Percentiles rank a stretch among this genome's conserved stretches.
Evolutionary conservation across 2,888 invertebrate genomes (phyloP).

Genomic region (Crossocerus cetratus): DNA sequence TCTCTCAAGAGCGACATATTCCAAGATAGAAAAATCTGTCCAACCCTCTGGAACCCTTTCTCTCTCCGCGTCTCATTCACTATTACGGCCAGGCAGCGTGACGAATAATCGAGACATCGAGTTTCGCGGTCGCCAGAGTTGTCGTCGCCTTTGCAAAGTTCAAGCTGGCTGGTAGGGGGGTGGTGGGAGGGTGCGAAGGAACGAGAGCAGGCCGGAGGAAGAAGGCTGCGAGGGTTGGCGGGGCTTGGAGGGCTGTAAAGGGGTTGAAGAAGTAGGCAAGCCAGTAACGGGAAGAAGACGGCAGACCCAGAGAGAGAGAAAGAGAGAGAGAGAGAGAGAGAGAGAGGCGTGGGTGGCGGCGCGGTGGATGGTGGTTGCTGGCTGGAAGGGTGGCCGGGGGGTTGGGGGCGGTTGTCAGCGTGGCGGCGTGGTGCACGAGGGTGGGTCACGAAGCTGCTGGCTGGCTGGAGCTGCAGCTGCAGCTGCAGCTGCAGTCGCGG

Average conservation of each 20-base stretch:
- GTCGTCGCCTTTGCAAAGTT: too few relatives aligned
- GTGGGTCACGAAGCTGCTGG: slow-evolving; percentile 50
- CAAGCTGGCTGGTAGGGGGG: too few relatives aligned
- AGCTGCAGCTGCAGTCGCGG: slow-evolving; percentile 30
- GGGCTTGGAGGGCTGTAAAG: neutral
- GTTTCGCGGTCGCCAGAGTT: too few relatives aligned
- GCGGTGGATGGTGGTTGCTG: too few relatives aligned
- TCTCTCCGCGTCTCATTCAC: too few relatives aligned
- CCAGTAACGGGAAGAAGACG: slow-evolving; percentile 13
- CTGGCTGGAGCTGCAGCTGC: slow-evolving; percentile 48
- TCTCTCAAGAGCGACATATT: too few relatives aligned
- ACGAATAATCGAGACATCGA: too few relatives aligned
- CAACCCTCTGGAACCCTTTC: too few relatives aligned
- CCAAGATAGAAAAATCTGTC: too few relatives aligned
- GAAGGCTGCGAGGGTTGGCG: slow-evolving; percentile 18
- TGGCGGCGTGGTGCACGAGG: slow-evolving; percentile 25
- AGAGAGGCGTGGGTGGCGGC: slow-evolving; percentile 8
- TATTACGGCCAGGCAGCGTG: too few relatives aligned
- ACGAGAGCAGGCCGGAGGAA: slow-evolving; percentile 13
- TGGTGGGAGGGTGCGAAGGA: too few relatives aligned
- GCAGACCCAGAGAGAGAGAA: neutral
- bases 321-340: slow-evolving; percentile 10
- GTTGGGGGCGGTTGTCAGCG: slow-evolving; percentile 16
- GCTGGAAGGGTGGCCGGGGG: slow-evolving; percentile 24
- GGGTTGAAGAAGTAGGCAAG: slow-evolving; percentile 3